Percentiles rank a stretch among this genome's conserved stretches.
phyloP scores from a whole-genome alignment of 2,113 vertebrate species.

The human (Homo sapiens) region DNA sequence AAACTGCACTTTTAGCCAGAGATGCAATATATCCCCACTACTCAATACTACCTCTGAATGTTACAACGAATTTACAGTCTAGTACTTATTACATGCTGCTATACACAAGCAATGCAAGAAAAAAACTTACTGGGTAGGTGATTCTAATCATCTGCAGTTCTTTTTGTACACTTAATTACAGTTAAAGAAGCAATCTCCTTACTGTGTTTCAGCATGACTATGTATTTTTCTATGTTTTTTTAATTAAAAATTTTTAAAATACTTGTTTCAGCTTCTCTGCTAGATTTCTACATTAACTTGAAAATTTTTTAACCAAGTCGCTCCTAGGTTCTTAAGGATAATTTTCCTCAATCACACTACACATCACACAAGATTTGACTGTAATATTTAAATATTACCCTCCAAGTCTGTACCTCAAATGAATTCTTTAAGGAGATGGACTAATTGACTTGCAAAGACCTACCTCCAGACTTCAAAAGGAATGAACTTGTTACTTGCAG shows the following conservation, averaged over 20 bases:
- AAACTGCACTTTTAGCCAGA: conserved; percentile 89
- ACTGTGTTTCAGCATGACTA: conserved; percentile 85
- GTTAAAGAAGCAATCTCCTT: conserved; percentile 87
- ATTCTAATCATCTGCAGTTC: conserved; percentile 81
- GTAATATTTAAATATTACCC: conserved; percentile 88
- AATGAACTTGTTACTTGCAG: conserved; percentile 87
- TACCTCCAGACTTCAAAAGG: conserved; percentile 95
- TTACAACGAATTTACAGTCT: conserved; percentile 88
- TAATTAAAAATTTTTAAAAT: conserved; percentile 82
- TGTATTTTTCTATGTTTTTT: conserved; percentile 83
- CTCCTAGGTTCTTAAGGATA: conserved; percentile 90
- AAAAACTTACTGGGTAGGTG: conserved; percentile 83
- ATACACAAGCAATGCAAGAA: conserved; percentile 88
- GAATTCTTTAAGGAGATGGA: conserved; percentile 88
- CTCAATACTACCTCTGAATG: conserved; percentile 96
- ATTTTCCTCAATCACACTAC: conserved; percentile 89
- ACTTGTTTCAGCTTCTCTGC: conserved; percentile 86
- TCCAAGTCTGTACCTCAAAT: conserved; percentile 94
- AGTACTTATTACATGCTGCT: conserved; percentile 89
- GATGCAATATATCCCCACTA: conserved; percentile 91
- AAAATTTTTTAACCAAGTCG: conserved; percentile 93
- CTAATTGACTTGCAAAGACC: conserved; percentile 92
- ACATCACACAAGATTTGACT: conserved; percentile 86
- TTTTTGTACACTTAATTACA: conserved; percentile 85
- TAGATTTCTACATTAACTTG: conserved; percentile 94